Evolutionary conservation across 2,888 invertebrate genomes (phyloP).

Genomic region (Chromoteleia sp.): DNA sequence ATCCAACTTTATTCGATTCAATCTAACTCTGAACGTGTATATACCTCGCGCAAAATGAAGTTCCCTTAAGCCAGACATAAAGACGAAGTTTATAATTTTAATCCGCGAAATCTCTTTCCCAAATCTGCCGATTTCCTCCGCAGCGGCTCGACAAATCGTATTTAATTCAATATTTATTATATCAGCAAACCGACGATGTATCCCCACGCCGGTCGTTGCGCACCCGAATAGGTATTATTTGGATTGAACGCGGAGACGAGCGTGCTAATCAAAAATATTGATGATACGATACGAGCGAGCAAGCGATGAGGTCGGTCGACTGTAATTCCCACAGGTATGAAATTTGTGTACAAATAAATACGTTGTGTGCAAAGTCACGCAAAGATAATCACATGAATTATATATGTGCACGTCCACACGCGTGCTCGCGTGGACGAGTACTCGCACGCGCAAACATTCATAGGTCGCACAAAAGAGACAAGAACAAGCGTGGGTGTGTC

Average conservation of each 20-base stretch:
- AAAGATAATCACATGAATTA: conserved; percentile 70
- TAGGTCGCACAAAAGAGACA: conserved; percentile 17
- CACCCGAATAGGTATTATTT: conserved; percentile 53
- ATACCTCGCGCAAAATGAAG: background rate
- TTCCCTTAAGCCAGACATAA: background rate
- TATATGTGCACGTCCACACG: conserved; percentile 58
- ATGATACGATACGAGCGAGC: conserved; percentile 50
- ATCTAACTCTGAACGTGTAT: background rate
- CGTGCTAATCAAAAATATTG: conserved; percentile 64
- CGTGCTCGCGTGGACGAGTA: conserved; percentile 43
- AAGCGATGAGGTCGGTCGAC: conserved; percentile 41
- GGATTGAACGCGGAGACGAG: conserved; percentile 37
- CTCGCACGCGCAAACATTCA: conserved; percentile 6
- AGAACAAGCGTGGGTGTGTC: conserved; percentile 53
- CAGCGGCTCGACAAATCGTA: conserved; percentile 30
- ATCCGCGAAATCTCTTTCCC: conserved; percentile 5
- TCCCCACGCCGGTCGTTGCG: background rate
- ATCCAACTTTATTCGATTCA: background rate
- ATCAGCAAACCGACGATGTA: background rate
- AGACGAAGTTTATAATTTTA: conserved; percentile 3
- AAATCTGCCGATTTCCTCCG: conserved; percentile 25
- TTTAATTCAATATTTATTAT: conserved; percentile 46
- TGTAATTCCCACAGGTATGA: conserved; percentile 64
- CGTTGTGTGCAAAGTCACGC: conserved; percentile 69
- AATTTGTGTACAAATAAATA: conserved; percentile 69